Base-by-base conservation (phyloP, 2,113 vertebrate genomes). In the Budorcas taxicolor region DNA sequence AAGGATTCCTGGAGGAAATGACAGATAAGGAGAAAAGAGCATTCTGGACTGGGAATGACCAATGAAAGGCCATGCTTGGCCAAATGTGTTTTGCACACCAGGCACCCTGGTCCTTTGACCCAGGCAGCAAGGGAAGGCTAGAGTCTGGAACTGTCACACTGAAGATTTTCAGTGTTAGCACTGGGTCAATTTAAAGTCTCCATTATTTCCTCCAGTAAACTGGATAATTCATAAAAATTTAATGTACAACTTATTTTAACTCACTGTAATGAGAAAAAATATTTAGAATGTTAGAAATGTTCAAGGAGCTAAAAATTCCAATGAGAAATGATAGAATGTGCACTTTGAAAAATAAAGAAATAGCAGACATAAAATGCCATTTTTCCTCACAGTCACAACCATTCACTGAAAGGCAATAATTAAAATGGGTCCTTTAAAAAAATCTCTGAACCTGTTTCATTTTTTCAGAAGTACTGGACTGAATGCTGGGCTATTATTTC, bases 371-470 rank as follows among this genome's bases (percentile, higher is more conserved):
- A 71, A 58, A 80, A 67, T 53, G 25, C 29, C 64, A 25, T 74
- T 62, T 92, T 90, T 82, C 74, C 74, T 86, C 12, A 29, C 0
- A 86, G 43, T 60, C 47, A 55, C 52, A 47, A 60, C 16, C 11
- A 40, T 76, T 83, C 62, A 78, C 21, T 87, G 96, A 97, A 92
- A 95, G 33, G 89, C 45, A 93, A 36, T 96, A 93, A 97, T 98
- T 95, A 97, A 97, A 96, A 97, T 74, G 71, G 12, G 31, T 33
- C 13, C 40, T 95, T 91, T 78, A 3, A 74, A 86, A 92, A 96
- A 43, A 16, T 58, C 43, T 78, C 80, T 47, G 67, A 93, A 94
- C 4, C 43, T 47, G 40, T 62, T 97, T 83, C 40, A 80, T 76
- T 87, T 71, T 78, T 81, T 53, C 50, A 57, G 89, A 89, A 43